These are phyloP conservation scores for Carlito syrichta DNA, from an alignment of 2,113 vertebrate species.

Conservation along the genomic window DNA sequence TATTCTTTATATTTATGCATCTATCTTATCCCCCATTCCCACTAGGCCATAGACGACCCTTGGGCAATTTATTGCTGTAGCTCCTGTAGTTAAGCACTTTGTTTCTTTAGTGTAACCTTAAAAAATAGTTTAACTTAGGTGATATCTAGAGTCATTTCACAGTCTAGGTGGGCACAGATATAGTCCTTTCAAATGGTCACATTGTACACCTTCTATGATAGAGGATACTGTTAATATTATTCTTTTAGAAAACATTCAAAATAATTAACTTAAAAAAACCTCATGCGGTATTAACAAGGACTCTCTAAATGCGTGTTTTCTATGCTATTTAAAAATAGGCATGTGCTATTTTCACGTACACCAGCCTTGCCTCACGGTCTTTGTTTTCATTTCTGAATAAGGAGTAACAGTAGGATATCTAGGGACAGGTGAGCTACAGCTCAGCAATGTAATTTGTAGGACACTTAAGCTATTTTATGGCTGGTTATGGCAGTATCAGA, in stretches of 20 bases:
- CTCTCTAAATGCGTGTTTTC: neutral
- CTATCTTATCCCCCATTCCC: neutral
- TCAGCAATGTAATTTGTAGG: neutral
- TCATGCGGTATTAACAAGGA: neutral
- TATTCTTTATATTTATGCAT: neutral
- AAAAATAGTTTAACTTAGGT: neutral
- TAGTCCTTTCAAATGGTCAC: neutral
- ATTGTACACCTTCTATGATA: neutral
- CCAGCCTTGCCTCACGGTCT: neutral
- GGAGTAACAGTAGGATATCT: slow-evolving; percentile 2
- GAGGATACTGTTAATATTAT: neutral
- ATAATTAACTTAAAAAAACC: neutral
- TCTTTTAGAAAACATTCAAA: slow-evolving; percentile 13
- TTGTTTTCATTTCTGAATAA: slow-evolving; percentile 23
- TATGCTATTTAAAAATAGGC: slow-evolving; percentile 29
- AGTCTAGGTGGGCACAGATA: neutral
- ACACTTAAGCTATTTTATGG: slow-evolving; percentile 22
- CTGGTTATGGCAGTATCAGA: slow-evolving; percentile 47
- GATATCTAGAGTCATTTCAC: neutral
- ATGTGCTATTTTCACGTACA: neutral
- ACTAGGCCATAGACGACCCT: neutral
- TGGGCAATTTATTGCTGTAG: neutral
- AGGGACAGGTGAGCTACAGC: neutral
- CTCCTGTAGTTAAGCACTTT: neutral
- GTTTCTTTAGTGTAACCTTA: neutral